Conservation (phyloP, 2,113 vertebrate genomes). For the human (Homo sapiens) region GRCh38 chr13:30930001-30930500, state of each 20-base stretch:
- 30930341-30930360: neutral
- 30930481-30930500: neutral
- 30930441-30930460: too few species aligned
- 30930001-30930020: neutral
- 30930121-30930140: neutral
- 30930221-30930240: neutral
- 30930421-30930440: neutral
- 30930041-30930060: neutral
- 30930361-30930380: neutral
- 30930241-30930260: neutral
- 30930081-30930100: neutral
- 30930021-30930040: neutral
- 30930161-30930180: too few species aligned
- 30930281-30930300: neutral
- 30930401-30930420: neutral
- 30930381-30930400: neutral
- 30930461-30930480: neutral
- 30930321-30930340: neutral
- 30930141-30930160: neutral
- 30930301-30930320: too few species aligned
- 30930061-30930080: neutral
- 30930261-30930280: neutral
- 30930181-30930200: neutral
- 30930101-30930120: neutral
- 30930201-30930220: fast-evolving